phyloP scores from a whole-genome alignment of 2,888 invertebrate genomes.

The Blastobasis lacticolella region DNA sequence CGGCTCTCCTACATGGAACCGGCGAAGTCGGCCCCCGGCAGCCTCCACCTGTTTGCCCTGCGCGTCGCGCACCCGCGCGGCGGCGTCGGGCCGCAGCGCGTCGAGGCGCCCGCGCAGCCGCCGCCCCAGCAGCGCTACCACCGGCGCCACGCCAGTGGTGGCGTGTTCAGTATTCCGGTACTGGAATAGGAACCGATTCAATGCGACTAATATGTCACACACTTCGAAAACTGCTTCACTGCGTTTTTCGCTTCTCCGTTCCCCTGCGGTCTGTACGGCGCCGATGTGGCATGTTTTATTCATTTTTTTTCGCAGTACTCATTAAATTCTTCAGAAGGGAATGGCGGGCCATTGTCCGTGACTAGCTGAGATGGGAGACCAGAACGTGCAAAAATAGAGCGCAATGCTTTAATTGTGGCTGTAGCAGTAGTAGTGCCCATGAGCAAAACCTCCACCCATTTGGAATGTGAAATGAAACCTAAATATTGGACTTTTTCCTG shows the following conservation, averaged over 20 bases:
- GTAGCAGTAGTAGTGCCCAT: conserved; percentile 13
- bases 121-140: not conserved
- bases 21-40: no score
- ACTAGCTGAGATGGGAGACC: conserved; percentile 19
- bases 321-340: conserved; percentile 14
- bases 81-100: not conserved
- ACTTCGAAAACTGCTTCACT: not conserved
- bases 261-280: not conserved
- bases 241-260: not conserved
- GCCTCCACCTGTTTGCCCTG: not conserved
- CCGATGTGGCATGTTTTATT: not conserved
- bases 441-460: conserved; percentile 18
- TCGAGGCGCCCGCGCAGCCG: not conserved
- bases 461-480: conserved; percentile 12
- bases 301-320: conserved; percentile 4
- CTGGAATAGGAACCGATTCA: not conserved
- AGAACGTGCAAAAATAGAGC: conserved; percentile 16
- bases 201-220: not conserved
- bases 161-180: not conserved
- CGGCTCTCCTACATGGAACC: no score
- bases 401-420: conserved; percentile 8
- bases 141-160: not conserved
- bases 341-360: conserved; percentile 22
- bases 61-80: not conserved
- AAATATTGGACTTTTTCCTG: conserved; percentile 12